These are phyloP conservation scores for Chitala chitala DNA, from an alignment of 2,113 vertebrate genomes.

Conservation along the genomic window DNA sequence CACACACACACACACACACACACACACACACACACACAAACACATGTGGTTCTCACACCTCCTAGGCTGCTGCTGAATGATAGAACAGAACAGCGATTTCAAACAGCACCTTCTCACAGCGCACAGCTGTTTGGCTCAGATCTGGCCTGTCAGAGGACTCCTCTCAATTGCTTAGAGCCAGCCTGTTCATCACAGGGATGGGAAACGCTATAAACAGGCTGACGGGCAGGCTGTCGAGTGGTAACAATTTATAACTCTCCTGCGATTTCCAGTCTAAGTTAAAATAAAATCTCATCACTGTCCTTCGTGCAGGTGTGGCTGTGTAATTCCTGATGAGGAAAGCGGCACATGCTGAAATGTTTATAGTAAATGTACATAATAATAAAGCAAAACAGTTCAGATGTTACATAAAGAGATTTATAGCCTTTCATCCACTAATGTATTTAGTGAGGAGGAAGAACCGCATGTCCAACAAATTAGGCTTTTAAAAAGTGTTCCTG, in stretches of 20 bases:
- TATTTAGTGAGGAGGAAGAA: neutral
- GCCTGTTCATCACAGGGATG: neutral
- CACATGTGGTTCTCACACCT: neutral
- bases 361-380: neutral
- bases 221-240: neutral
- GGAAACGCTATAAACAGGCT: constrained; percentile 8
- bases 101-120: neutral
- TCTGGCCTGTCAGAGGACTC: neutral
- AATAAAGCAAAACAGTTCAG: too few species aligned
- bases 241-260: neutral
- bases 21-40: too few species aligned
- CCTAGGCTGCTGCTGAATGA: neutral
- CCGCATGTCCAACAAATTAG: neutral
- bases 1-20: too few species aligned
- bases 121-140: neutral
- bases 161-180: too few species aligned
- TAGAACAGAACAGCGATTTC: neutral
- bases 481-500: neutral
- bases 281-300: neutral
- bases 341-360: neutral
- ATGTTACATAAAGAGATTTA: neutral
- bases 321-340: neutral
- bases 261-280: neutral
- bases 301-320: neutral
- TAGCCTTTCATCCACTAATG: neutral